A percentile compares a stretch with the other conserved stretches of the same genome.
Evolutionary conservation across 2,113 vertebrate species (phyloP).

Genomic region (Sorex fumeus): DNA sequence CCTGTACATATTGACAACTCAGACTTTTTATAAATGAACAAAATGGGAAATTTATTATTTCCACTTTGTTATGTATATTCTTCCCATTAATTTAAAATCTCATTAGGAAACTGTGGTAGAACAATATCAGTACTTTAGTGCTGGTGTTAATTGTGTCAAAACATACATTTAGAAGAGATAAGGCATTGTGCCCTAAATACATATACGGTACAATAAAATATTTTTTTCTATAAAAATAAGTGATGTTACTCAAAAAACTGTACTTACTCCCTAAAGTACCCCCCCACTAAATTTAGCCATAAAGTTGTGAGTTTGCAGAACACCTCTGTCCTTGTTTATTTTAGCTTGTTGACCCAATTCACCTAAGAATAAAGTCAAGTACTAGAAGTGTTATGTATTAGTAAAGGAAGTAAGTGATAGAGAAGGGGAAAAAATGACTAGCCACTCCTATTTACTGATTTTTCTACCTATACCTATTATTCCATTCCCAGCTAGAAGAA

Average conservation of each 20-base stretch:
- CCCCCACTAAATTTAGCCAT: too few species aligned
- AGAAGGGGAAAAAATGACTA: neutral
- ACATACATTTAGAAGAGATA: too few species aligned
- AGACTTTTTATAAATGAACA: conserved; percentile 38
- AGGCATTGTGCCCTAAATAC: too few species aligned
- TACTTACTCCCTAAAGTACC: too few species aligned
- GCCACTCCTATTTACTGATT: neutral
- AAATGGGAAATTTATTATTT: neutral
- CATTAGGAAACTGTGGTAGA: neutral
- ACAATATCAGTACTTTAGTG: too few species aligned
- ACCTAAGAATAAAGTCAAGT: neutral
- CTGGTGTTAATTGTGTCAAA: too few species aligned
- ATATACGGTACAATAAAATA: too few species aligned
- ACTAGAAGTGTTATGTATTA: neutral
- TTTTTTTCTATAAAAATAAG: too few species aligned
- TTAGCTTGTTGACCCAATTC: neutral
- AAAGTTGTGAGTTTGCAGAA: neutral
- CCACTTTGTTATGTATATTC: neutral
- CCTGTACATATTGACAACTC: neutral
- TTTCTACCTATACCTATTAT: neutral
- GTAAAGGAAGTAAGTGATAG: neutral
- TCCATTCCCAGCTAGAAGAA: neutral
- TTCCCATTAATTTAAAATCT: conserved; percentile 40
- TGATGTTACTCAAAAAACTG: too few species aligned
- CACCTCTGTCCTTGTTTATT: neutral